A percentile compares a stretch with the other conserved stretches of the same genome.
phyloP scores from a whole-genome alignment of 1,140 invertebrate genomes.

The Aethina tumida region DNA sequence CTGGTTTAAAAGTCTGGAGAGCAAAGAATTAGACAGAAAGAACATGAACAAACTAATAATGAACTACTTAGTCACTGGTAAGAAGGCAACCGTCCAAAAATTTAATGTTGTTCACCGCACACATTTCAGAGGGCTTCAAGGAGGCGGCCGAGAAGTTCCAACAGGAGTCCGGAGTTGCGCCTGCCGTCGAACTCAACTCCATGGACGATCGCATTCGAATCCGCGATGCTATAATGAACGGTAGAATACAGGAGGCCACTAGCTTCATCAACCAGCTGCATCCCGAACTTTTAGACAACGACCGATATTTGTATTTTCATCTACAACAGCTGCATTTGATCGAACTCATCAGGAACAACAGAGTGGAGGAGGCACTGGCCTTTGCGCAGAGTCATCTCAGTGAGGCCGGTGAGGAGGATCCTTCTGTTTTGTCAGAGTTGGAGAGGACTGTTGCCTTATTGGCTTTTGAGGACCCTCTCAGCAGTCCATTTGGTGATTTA shows the following conservation, averaged over 20 bases:
- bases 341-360: constrained; percentile 79
- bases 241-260: constrained; percentile 87
- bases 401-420: constrained; percentile 85
- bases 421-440: constrained; percentile 61
- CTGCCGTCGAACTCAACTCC: constrained; percentile 77
- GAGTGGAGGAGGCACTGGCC: constrained; percentile 89
- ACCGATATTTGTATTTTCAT: constrained; percentile 92
- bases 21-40: constrained; percentile 72
- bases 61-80: constrained; percentile 97
- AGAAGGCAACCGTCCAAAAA: constrained; percentile 14
- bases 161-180: constrained; percentile 82
- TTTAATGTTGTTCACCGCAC: too few species aligned
- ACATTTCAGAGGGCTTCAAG: constrained; percentile 92
- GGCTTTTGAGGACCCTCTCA: constrained; percentile 93
- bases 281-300: constrained; percentile 90
- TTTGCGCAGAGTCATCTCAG: constrained; percentile 91
- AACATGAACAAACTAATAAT: constrained; percentile 97
- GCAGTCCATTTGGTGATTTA: constrained; percentile 90
- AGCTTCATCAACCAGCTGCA: constrained; percentile 88
- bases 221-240: constrained; percentile 87
- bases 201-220: constrained; percentile 92
- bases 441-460: constrained; percentile 86
- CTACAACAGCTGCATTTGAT: constrained; percentile 91
- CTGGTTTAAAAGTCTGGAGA: constrained; percentile 63
- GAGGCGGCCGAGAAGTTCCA: constrained; percentile 97